Conservation (phyloP, 2,113 vertebrate genomes). For the Polyodon spathula region DNA sequence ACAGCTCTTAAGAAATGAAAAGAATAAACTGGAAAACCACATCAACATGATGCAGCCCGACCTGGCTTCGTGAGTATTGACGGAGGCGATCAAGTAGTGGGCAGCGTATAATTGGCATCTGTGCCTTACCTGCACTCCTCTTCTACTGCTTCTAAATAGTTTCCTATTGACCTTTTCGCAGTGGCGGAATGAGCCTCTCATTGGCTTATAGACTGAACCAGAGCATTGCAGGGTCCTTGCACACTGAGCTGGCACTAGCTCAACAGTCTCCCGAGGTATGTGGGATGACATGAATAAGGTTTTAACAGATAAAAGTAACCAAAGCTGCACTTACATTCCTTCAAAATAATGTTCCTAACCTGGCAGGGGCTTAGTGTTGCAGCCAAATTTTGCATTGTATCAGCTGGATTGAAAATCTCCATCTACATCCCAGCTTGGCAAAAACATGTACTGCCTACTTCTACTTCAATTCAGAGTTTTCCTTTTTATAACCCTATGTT, state of each 20-base stretch:
- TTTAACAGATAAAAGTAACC: too few species aligned
- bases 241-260: conserved; percentile 70
- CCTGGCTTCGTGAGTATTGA: conserved; percentile 57
- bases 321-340: too few species aligned
- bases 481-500: conserved; percentile 21
- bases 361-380: too few species aligned
- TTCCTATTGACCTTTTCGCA: conserved; percentile 18
- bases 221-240: conserved; percentile 55
- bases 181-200: conserved; percentile 45
- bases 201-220: conserved; percentile 49
- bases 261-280: conserved; percentile 66
- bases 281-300: too few species aligned
- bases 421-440: too few species aligned
- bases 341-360: too few species aligned
- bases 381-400: too few species aligned
- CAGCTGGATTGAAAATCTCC: too few species aligned
- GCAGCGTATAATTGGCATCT: not conserved
- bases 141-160: not conserved
- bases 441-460: not conserved
- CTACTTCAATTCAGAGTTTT: conserved; percentile 23
- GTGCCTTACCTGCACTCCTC: not conserved
- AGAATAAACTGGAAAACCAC: conserved; percentile 64
- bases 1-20: conserved; percentile 63
- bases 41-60: conserved; percentile 73
- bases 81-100: not conserved